Conservation (phyloP, 1,140 invertebrate genomes). For the Zelostemma sp. region DNA sequence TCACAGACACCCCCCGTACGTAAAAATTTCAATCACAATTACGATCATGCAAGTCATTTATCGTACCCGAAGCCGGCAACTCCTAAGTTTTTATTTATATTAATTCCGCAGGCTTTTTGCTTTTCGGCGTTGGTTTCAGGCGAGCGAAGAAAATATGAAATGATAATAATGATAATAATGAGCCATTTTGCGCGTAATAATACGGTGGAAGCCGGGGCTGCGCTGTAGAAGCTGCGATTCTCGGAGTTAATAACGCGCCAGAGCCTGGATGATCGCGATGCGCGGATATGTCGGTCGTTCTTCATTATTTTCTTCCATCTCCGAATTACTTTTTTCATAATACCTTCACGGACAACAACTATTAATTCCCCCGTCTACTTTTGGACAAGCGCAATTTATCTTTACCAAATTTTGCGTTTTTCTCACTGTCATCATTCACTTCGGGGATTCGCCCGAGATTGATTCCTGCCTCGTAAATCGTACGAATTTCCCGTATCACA, state of each 20-base stretch:
- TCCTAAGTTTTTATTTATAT: conserved; percentile 66
- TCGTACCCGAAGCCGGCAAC: conserved; percentile 6
- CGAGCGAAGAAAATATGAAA: conserved; percentile 64
- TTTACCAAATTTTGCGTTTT: too few relatives aligned
- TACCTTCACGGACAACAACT: conserved; percentile 28
- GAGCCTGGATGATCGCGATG: conserved; percentile 45
- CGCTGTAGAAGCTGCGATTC: conserved; percentile 58
- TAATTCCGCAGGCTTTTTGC: conserved; percentile 64
- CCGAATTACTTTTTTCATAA: conserved; percentile 36
- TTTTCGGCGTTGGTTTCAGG: conserved; percentile 55
- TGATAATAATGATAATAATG: conserved; percentile 69
- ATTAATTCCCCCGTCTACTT: conserved; percentile 26
- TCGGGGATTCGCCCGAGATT: too few relatives aligned
- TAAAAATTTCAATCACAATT: conserved; percentile 10
- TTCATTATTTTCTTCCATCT: conserved; percentile 48
- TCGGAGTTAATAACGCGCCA: conserved; percentile 62
- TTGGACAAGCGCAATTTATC: conserved; percentile 22
- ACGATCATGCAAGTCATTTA: conserved; percentile 3
- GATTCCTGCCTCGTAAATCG: too few relatives aligned
- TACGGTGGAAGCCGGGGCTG: conserved; percentile 59
- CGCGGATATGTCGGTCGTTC: conserved; percentile 42
- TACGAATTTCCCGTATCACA: too few relatives aligned
- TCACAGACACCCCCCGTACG: not conserved
- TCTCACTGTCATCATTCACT: too few relatives aligned
- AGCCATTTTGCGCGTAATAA: conserved; percentile 68